phyloP scores from a whole-genome alignment of 2,888 invertebrate genomes.

The Digitonthophagus gazella region DNA sequence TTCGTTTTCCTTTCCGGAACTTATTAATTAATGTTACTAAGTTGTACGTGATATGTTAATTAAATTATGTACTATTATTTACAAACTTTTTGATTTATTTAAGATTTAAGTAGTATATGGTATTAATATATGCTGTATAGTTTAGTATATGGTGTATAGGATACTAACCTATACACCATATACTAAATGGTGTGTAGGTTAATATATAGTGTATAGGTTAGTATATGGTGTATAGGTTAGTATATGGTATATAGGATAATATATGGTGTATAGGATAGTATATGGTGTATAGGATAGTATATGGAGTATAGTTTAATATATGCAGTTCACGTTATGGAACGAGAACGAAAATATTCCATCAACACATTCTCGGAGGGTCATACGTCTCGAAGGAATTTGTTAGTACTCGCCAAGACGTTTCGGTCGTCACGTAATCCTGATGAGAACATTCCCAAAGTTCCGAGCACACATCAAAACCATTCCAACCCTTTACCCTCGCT shows the following conservation, averaged over 20 bases:
- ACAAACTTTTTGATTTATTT: neutral
- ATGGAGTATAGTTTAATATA: no score
- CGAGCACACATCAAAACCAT: conserved; percentile 46
- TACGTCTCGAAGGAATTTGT: conserved; percentile 47
- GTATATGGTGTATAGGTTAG: no score
- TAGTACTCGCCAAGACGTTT: conserved; percentile 42
- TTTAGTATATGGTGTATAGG: no score
- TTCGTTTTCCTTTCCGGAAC: neutral
- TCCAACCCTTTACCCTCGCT: conserved; percentile 42
- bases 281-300: no score
- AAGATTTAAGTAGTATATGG: neutral
- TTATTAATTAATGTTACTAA: conserved; percentile 15
- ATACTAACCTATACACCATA: no score
- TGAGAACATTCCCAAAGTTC: conserved; percentile 47
- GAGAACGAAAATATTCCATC: conserved; percentile 49
- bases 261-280: no score
- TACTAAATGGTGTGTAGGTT: no score
- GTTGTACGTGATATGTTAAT: conserved; percentile 20
- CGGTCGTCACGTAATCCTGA: conserved; percentile 36
- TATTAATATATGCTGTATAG: neutral
- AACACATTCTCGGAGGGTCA: conserved; percentile 45
- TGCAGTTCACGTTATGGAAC: conserved; percentile 35
- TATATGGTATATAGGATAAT: no score
- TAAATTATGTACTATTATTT: conserved; percentile 23
- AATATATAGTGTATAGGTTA: no score